Conservation (phyloP, 2,797 vertebrate species). For the Artibeus lituratus region DNA sequence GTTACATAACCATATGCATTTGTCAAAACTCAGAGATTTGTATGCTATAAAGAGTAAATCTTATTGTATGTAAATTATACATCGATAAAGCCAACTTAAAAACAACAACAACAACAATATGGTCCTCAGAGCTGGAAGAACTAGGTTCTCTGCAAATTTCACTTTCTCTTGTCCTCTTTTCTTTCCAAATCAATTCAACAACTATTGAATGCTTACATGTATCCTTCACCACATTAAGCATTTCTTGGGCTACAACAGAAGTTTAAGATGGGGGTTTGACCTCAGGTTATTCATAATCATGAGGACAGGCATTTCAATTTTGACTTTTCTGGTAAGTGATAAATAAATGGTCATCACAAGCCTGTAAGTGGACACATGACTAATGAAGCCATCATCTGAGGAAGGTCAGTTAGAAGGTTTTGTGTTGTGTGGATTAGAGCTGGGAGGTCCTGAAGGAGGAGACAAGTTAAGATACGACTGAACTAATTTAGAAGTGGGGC, state of each 20-base stretch:
- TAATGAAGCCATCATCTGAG: not conserved
- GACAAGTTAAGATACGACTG: not conserved
- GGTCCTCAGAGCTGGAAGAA: not conserved
- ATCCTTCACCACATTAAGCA: not conserved
- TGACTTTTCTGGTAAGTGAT: not conserved
- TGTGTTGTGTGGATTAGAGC: not conserved
- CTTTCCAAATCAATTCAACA: not conserved
- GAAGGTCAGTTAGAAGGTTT: not conserved
- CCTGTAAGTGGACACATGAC: not conserved
- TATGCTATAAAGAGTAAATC: not conserved
- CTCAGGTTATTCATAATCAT: not conserved
- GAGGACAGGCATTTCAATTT: not conserved
- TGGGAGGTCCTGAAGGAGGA: not conserved
- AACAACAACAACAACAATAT: no score
- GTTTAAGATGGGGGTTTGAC: not conserved
- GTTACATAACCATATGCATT: not conserved
- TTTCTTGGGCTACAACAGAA: not conserved
- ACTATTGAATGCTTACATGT: not conserved
- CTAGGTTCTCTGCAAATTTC: not conserved
- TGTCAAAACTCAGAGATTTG: not conserved
- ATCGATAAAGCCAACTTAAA: not conserved
- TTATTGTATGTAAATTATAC: not conserved
- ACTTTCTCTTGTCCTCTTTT: not conserved
- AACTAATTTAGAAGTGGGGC: not conserved
- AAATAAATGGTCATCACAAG: not conserved